phyloP scores from a whole-genome alignment of 2,113 vertebrate species.

The Hirundichthys speculiger region DNA sequence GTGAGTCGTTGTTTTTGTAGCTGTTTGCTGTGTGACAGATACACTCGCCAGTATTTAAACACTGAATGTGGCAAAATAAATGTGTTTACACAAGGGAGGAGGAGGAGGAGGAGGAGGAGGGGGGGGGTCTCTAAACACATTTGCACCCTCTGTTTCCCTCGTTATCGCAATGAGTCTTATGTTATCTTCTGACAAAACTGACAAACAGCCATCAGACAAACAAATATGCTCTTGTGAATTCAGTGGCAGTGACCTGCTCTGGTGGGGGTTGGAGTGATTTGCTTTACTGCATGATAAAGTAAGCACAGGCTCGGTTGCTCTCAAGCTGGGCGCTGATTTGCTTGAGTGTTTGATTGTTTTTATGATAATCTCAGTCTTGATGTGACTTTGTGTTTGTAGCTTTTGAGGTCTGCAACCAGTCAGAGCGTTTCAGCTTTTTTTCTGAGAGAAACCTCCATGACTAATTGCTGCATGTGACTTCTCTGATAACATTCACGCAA shows the following conservation, averaged over 20 bases:
- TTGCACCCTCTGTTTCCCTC: slow-evolving; percentile 46
- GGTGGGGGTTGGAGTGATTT: slow-evolving; percentile 44
- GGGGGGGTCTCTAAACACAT: slow-evolving; percentile 41
- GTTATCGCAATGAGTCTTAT: slow-evolving; percentile 38
- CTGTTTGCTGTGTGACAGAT: slow-evolving; percentile 41
- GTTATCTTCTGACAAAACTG: slow-evolving; percentile 57
- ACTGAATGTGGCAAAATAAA: slow-evolving; percentile 32
- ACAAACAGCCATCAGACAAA: slow-evolving; percentile 59
- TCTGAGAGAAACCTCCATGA: slow-evolving; percentile 1
- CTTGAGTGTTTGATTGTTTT: slow-evolving; percentile 45
- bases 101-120: no score
- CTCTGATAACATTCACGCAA: not conserved
- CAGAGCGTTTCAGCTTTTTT: slow-evolving; percentile 11
- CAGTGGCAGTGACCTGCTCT: slow-evolving; percentile 37
- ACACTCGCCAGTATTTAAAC: slow-evolving; percentile 43
- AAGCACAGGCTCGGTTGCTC: slow-evolving; percentile 8
- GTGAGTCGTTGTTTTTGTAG: slow-evolving; percentile 23
- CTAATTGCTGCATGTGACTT: not conserved
- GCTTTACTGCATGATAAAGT: slow-evolving; percentile 42
- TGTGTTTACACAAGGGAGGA: slow-evolving; percentile 54
- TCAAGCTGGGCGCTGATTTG: slow-evolving; percentile 29
- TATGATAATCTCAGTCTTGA: slow-evolving; percentile 26
- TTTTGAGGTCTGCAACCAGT: slow-evolving; percentile 12
- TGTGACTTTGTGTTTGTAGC: slow-evolving; percentile 33
- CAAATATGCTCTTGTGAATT: slow-evolving; percentile 42